Percentiles rank a stretch among this genome's conserved stretches.
Conservation (phyloP, 2,797 vertebrate species). For the Etheostoma nigrum region DNA sequence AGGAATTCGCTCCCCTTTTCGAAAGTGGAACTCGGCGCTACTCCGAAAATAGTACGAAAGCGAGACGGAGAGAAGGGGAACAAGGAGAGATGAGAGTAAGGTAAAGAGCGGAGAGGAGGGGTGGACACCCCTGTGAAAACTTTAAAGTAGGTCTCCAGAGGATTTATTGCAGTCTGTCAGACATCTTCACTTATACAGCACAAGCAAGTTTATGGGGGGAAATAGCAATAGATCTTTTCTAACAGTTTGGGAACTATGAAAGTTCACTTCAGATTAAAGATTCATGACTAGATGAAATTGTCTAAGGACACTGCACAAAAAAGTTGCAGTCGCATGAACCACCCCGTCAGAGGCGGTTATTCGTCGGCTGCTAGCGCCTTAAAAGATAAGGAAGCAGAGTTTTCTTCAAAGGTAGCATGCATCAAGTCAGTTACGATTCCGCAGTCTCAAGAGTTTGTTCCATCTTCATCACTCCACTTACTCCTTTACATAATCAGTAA, state of each 20-base stretch:
- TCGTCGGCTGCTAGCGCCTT: not conserved
- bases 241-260: not conserved
- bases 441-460: not conserved
- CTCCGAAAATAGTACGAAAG: conserved; percentile 59
- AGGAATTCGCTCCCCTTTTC: conserved; percentile 50
- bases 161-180: conserved; percentile 17
- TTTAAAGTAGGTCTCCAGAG: conserved; percentile 1
- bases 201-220: not conserved
- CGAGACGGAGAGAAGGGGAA: conserved; percentile 25
- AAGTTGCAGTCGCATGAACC: not conserved
- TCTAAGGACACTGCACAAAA: conserved; percentile 3
- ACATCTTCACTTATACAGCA: conserved; percentile 10
- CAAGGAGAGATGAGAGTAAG: not conserved
- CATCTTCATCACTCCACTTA: not conserved
- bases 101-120: not conserved
- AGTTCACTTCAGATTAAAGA: conserved; percentile 12
- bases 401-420: not conserved
- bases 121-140: conserved; percentile 15
- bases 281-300: conserved; percentile 2
- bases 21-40: conserved; percentile 46
- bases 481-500: not conserved
- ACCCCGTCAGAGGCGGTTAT: not conserved
- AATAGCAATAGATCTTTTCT: not conserved
- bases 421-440: not conserved
- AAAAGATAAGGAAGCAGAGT: not conserved